Percentiles rank a stretch among this genome's conserved stretches.
These are phyloP conservation scores for Phenganax stokvisi DNA, from an alignment of 92 coral and sea anemone genomes.

Conservation along the genomic window DNA sequence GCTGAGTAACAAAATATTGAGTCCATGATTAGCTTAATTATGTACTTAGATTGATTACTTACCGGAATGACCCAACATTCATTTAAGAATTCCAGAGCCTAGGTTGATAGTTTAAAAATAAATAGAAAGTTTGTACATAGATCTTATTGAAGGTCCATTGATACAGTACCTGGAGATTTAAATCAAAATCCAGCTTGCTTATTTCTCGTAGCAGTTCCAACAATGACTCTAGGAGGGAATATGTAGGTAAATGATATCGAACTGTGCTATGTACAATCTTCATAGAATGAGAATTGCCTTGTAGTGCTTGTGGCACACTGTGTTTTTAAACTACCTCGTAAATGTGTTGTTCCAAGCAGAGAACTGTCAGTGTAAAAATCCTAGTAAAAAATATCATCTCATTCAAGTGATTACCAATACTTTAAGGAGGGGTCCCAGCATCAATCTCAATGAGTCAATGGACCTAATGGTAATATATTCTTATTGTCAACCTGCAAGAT, in stretches of 20 bases:
- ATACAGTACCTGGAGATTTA: slow-evolving; percentile 27
- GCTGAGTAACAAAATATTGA: neutral
- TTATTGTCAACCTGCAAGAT: slow-evolving; percentile 16
- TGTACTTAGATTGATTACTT: neutral
- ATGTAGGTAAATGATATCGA: too few relatives aligned
- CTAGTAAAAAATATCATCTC: neutral
- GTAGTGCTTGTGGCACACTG: neutral
- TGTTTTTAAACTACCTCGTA: slow-evolving; percentile 23
- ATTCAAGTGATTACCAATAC: too few relatives aligned
- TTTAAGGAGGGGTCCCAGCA: too few relatives aligned
- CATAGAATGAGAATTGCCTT: neutral
- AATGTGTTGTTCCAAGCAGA: slow-evolving; percentile 30
- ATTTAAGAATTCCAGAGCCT: slow-evolving; percentile 36
- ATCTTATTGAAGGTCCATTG: neutral
- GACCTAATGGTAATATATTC: too few relatives aligned
- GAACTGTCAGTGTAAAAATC: slow-evolving; percentile 21
- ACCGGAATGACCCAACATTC: slow-evolving; percentile 35
- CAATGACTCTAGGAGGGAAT: slow-evolving; percentile 22
- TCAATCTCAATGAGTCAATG: too few relatives aligned
- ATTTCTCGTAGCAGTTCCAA: slow-evolving; percentile 30
- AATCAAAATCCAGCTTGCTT: slow-evolving; percentile 36
- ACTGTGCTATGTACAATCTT: neutral
- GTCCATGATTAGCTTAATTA: neutral
- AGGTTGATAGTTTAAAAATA: neutral
- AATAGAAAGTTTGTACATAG: neutral